These are phyloP conservation scores for Cotesia typhae DNA, from an alignment of 1,140 invertebrate genomes.

Conservation along the genomic window DNA sequence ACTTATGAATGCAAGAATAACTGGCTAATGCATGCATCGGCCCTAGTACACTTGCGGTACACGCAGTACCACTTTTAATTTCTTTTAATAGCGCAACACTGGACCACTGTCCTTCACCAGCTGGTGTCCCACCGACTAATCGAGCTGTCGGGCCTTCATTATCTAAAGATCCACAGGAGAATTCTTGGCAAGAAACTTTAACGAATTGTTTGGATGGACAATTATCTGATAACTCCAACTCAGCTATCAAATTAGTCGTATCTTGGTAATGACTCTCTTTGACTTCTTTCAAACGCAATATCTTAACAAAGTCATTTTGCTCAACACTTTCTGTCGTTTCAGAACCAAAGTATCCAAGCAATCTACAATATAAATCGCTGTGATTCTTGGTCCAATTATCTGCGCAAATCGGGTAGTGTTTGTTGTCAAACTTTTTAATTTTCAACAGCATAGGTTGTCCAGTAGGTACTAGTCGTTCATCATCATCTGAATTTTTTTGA, in stretches of 20 bases:
- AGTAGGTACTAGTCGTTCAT: slow-evolving; percentile 16
- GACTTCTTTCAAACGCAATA: slow-evolving; percentile 59
- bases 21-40: slow-evolving; percentile 70
- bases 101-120: slow-evolving; percentile 68
- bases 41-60: slow-evolving; percentile 70
- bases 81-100: slow-evolving; percentile 68
- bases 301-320: slow-evolving; percentile 42
- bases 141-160: slow-evolving; percentile 59
- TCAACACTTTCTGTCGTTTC: slow-evolving; percentile 55
- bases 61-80: slow-evolving; percentile 65
- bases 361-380: slow-evolving; percentile 67
- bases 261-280: slow-evolving; percentile 39
- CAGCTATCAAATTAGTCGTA: slow-evolving; percentile 56
- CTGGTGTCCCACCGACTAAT: slow-evolving; percentile 64
- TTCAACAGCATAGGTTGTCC: slow-evolving; percentile 45
- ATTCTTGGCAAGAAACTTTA: slow-evolving; percentile 69
- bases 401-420: slow-evolving; percentile 65
- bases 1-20: slow-evolving; percentile 69
- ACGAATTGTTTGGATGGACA: slow-evolving; percentile 65
- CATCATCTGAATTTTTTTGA: slow-evolving; percentile 33
- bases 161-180: slow-evolving; percentile 65
- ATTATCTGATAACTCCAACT: slow-evolving; percentile 58
- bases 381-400: slow-evolving; percentile 67
- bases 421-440: slow-evolving; percentile 58
- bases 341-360: slow-evolving; percentile 66